Evolutionary conservation across 2,113 vertebrate genomes (phyloP), one percentile per base, ranked within the genome.

Genomic region (Orthonyx spaldingii): DNA sequence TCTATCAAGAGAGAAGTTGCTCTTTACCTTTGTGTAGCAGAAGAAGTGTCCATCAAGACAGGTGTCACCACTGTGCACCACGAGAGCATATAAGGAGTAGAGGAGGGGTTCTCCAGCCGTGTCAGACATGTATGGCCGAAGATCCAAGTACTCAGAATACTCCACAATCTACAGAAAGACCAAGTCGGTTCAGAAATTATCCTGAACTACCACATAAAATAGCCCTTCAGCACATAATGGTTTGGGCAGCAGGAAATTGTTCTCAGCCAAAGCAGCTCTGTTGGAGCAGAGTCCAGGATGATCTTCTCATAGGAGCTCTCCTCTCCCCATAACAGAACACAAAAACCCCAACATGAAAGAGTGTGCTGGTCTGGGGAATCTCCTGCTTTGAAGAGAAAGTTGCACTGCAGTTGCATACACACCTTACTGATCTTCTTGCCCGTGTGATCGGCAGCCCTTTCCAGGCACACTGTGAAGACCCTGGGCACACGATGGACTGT

Each of bases 31-130:
- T 90, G 79, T 69, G 64, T 76, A 90, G 71, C 87, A 90, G 55
- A 90, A 90, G 27, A 83, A 90, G n/a, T 90, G 87, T 69, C 87
- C 87, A 41, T 83, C 87, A 24, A 89, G 87, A 61, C 79, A 90
- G 26, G 70, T 90, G 41, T 83, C 79, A 42, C 87, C 87, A 0
- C 70, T 83, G 63, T 90, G 87, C 35, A 90, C 79, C 47, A 90
- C 79, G 3, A 90, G 41, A 26, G 87, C 87, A 37, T 90, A 90
- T 68, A 90, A 83, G 15, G 79, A 69, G 41, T 76, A 90, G 15
- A 90, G 47, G n/a, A 76, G 79, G 8, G 63, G 70, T 8, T 90
- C 70, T 76, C 63, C 79, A 61, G 41, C 63, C 32, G 17, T 55
- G 41, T 83, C 55, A 61, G 79, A 76, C 79, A 83, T 76, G 63